Evolutionary conservation across 2,797 vertebrate species (phyloP).

Genomic region (Cirrhinus mrigala): DNA sequence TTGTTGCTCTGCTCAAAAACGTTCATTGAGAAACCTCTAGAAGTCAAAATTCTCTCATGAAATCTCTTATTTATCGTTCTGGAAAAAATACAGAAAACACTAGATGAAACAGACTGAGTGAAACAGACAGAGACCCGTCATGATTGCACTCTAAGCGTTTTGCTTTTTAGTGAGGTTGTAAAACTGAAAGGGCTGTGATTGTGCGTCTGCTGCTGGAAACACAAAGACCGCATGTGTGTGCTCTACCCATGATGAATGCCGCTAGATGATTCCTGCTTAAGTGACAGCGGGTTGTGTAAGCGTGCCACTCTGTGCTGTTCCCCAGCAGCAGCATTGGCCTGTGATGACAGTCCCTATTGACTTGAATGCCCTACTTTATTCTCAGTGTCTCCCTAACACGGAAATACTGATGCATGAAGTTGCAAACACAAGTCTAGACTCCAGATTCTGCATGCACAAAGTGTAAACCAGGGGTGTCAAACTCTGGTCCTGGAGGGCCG

Average conservation of each 20-base stretch:
- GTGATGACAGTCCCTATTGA: conserved; percentile 50
- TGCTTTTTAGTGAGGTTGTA: conserved; percentile 33
- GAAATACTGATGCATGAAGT: conserved; percentile 9
- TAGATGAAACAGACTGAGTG: conserved; percentile 28
- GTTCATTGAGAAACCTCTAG: not conserved
- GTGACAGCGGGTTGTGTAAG: conserved; percentile 71
- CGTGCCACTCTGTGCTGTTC: conserved; percentile 74
- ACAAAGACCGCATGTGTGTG: conserved; percentile 67
- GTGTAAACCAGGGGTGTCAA: too few relatives aligned
- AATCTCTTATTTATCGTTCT: not conserved
- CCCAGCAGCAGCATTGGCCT: conserved; percentile 62
- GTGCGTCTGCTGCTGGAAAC: conserved; percentile 61
- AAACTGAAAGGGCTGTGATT: conserved; percentile 63
- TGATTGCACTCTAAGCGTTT: conserved; percentile 65
- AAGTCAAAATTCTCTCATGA: not conserved
- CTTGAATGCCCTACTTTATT: conserved; percentile 54
- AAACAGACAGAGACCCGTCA: conserved; percentile 22
- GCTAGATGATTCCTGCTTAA: conserved; percentile 65
- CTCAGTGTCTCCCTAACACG: conserved; percentile 21
- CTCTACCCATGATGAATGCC: conserved; percentile 60
- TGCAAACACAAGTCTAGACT: not conserved
- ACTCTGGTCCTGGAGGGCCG: too few relatives aligned
- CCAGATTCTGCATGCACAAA: not conserved
- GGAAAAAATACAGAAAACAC: not conserved
- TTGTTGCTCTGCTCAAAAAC: not conserved